Percentiles rank a stretch among this genome's conserved stretches.
These are phyloP conservation scores for Acestrorhynchus altus DNA, from an alignment of 2,797 vertebrate species.

Conservation along the genomic window DNA sequence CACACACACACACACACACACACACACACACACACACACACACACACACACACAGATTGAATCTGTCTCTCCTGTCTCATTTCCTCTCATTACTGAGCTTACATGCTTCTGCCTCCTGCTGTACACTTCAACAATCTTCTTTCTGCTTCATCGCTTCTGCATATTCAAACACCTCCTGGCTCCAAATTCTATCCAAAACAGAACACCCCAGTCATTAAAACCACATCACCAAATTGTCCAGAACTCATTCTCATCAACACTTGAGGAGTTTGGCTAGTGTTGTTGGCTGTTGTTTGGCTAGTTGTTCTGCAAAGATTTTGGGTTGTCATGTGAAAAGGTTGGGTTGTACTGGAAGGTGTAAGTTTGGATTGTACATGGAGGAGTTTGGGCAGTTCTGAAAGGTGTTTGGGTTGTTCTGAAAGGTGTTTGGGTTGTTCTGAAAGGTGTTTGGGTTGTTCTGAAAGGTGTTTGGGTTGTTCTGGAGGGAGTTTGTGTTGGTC, in stretches of 20 bases:
- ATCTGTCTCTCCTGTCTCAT: not conserved
- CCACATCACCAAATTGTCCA: not conserved
- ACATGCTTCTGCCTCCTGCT: not conserved
- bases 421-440: too few relatives aligned
- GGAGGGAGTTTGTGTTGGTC: too few relatives aligned
- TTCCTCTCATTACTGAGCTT: constrained; percentile 17
- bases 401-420: too few relatives aligned
- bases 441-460: too few relatives aligned
- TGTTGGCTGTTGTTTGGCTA: too few relatives aligned
- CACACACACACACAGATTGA: not conserved
- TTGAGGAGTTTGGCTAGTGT: too few relatives aligned
- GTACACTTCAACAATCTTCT: not conserved
- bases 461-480: too few relatives aligned
- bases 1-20: not conserved
- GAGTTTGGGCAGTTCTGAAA: too few relatives aligned
- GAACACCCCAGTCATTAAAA: constrained; percentile 2
- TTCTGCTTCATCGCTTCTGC: constrained; percentile 4
- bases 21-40: not conserved
- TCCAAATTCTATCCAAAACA: not conserved
- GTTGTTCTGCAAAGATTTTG: too few relatives aligned
- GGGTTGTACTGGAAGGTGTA: too few relatives aligned
- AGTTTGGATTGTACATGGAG: too few relatives aligned
- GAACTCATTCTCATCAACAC: not conserved
- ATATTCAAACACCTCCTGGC: constrained; percentile 11
- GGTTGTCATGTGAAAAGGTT: too few relatives aligned